Evolutionary conservation across 1,140 invertebrate genomes (phyloP).

Genomic region (Dinoponera quadriceps): DNA sequence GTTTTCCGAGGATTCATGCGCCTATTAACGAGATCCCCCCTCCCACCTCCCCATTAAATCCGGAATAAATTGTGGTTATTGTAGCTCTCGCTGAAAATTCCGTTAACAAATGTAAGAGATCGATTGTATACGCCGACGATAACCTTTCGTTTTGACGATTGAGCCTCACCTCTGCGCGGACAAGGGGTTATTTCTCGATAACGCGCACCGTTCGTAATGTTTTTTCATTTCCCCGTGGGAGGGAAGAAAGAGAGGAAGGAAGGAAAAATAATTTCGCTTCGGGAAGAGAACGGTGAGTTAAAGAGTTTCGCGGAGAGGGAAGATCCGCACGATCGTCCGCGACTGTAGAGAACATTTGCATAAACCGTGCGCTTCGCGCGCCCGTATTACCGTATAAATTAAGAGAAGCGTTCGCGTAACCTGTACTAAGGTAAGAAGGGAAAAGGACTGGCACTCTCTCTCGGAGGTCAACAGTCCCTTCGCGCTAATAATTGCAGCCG

Average conservation of each 20-base stretch:
- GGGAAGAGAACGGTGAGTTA: neutral
- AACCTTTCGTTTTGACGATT: no score
- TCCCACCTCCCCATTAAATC: slow-evolving; percentile 29
- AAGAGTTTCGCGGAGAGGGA: neutral
- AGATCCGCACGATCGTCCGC: neutral
- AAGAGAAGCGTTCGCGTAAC: slow-evolving; percentile 1
- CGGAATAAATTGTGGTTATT: neutral
- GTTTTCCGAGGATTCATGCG: neutral
- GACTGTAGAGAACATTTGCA: neutral
- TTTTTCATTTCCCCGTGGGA: neutral
- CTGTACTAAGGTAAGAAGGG: neutral
- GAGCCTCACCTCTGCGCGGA: no score
- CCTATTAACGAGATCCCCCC: slow-evolving; percentile 7
- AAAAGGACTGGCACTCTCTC: neutral
- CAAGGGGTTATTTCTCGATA: no score
- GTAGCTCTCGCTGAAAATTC: slow-evolving; percentile 1
- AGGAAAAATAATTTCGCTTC: no score
- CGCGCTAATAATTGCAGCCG: neutral
- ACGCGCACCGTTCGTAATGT: no score
- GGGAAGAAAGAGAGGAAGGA: neutral
- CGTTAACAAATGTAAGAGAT: neutral
- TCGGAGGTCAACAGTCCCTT: slow-evolving; percentile 17
- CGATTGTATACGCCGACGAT: no score
- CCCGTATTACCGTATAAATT: slow-evolving; percentile 6
- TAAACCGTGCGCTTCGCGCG: neutral